Percentiles rank a stretch among this genome's conserved stretches.
Evolutionary conservation across 1,140 invertebrate genomes (phyloP).

Genomic region (Nylanderia fulva): DNA sequence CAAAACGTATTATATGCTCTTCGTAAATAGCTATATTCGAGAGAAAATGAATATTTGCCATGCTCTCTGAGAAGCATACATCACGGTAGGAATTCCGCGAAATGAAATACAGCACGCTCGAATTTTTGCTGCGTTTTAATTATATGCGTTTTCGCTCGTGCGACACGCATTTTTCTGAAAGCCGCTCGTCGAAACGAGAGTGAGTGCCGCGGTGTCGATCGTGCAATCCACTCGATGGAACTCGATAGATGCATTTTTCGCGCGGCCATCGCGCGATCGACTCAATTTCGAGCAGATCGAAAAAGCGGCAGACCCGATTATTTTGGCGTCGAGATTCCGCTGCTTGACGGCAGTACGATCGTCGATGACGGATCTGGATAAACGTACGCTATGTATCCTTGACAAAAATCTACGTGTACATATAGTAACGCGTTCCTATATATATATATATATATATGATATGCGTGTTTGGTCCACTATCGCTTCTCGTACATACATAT

Average conservation of each 20-base stretch:
- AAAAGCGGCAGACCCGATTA: constrained; percentile 51
- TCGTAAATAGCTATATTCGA: neutral
- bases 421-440: no score
- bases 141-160: neutral
- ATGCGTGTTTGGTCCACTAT: no score
- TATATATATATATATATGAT: no score
- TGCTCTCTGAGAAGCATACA: neutral
- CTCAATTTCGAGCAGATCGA: constrained; percentile 50
- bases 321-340: constrained; percentile 57
- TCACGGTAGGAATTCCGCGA: neutral
- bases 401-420: constrained; percentile 18
- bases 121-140: constrained; percentile 46
- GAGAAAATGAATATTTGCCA: neutral
- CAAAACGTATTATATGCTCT: neutral
- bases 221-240: constrained; percentile 72
- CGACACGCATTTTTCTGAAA: constrained; percentile 47
- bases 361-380: constrained; percentile 50
- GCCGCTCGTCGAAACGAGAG: constrained; percentile 34
- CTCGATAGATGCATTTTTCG: constrained; percentile 70
- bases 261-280: constrained; percentile 50
- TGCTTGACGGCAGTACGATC: constrained; percentile 68
- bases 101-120: constrained; percentile 1
- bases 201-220: constrained; percentile 55
- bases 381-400: constrained; percentile 27
- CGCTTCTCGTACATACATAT: constrained; percentile 42